These are phyloP conservation scores for Suricata suricatta DNA, from an alignment of 2,113 vertebrate species.

Conservation along the genomic window DNA sequence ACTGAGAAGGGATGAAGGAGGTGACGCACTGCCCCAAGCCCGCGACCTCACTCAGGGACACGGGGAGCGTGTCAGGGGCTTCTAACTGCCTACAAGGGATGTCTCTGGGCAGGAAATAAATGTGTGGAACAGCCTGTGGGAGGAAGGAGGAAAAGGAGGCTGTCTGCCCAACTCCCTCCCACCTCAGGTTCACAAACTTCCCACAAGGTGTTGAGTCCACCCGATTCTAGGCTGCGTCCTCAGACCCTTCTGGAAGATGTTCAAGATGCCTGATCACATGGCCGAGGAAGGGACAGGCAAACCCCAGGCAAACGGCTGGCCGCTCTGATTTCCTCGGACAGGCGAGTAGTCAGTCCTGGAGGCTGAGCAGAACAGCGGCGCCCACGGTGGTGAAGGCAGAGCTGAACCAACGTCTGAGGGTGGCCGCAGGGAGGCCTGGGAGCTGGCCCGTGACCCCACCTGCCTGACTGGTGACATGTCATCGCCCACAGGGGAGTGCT, in stretches of 20 bases:
- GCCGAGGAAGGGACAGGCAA: too few relatives aligned
- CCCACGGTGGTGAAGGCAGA: too few relatives aligned
- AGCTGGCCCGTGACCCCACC: background rate
- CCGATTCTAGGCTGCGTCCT: background rate
- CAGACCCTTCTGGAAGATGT: background rate
- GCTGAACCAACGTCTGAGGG: background rate
- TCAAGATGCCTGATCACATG: rapidly evolving
- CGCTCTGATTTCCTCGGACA: background rate
- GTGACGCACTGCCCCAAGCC: rapidly evolving
- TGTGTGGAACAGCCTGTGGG: background rate
- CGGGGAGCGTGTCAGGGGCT: rapidly evolving
- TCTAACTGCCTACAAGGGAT: background rate
- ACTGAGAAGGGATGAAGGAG: too few relatives aligned
- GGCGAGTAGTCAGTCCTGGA: too few relatives aligned
- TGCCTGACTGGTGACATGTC: background rate
- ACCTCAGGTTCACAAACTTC: background rate
- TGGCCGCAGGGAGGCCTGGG: background rate
- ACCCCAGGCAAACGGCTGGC: background rate
- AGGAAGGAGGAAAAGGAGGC: background rate
- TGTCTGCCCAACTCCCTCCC: background rate
- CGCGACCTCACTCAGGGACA: background rate
- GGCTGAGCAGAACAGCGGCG: background rate
- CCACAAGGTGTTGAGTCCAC: too few relatives aligned
- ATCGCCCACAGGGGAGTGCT: background rate
- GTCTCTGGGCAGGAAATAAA: background rate